Base-by-base conservation (phyloP, 2,888 invertebrate genomes). In the Troilus luridus region DNA sequence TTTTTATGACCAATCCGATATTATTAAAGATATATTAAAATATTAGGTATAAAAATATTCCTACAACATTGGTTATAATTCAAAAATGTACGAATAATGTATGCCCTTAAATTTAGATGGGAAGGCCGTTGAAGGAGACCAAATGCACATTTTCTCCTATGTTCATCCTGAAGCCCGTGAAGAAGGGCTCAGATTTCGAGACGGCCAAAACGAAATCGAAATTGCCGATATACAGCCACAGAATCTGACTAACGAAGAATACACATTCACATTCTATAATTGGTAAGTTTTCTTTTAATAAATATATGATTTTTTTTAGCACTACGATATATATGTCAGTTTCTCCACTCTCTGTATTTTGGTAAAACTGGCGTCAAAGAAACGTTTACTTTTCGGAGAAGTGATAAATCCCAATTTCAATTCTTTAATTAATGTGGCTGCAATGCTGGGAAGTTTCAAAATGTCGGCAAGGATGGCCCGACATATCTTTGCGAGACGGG, bases 201-300 rank as follows among this genome's bases (percentile, higher is more conserved):
- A 89, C 3, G n/a, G 27, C 11, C 41, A 59, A 54, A 89, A 56
- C 14, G 64, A 89, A 54, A 64, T 60, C 14, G 62, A 89, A 19
- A 27, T 64, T 21, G 62, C 24, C 0, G 62, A 89, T 21, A 56
- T 67, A 27, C 41, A 41, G 41, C 77, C 77, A 21, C 41, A 21
- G 24, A 90, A 77, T 14, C 11, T 90, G 10, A 90, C 90, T 14
- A 90, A 72, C 19, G 77, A 90, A 11, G 72, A 90, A 27, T 90
- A 90, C 21, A 72, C 72, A 9, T 90, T 90, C 90, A 90, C 90
- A 2, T 59, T 90, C n/a, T 90, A 72, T 56, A 90, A 77, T 77
- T 77, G 90, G 90, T 90, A 77, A 90, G 21, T 64, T 64, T n/a
- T 67, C 5, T 67, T 24, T 5, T 24, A n/a, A 24, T 24, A 3